Evolutionary conservation across 2,797 vertebrate species (phyloP).

Genomic region (Uromys caudimaculatus): DNA sequence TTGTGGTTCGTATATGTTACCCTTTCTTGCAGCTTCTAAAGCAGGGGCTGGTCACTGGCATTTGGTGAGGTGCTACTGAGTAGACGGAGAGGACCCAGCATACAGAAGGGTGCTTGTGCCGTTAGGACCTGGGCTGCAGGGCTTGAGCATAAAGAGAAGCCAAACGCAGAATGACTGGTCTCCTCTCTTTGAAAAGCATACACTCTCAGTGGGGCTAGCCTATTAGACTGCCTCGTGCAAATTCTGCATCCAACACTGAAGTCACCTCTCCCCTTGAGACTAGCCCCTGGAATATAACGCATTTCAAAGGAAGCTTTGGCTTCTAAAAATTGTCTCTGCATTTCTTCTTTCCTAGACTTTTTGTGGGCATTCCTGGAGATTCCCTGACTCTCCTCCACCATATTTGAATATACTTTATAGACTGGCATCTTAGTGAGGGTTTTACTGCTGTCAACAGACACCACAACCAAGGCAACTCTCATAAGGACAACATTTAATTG

Average conservation of each 20-base stretch:
- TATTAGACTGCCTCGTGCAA: not conserved
- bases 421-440: not conserved
- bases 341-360: not conserved
- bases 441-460: no score
- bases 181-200: not conserved
- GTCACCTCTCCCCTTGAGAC: not conserved
- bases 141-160: not conserved
- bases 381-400: not conserved
- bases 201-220: not conserved
- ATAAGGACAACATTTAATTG: no score
- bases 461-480: no score
- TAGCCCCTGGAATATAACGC: not conserved
- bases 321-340: not conserved
- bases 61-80: not conserved
- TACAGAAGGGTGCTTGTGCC: not conserved
- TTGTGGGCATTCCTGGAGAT: not conserved
- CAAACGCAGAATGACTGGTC: not conserved
- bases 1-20: not conserved
- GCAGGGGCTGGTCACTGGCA: not conserved
- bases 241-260: not conserved
- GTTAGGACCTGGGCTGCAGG: fast-evolving
- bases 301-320: not conserved
- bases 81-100: not conserved
- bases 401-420: not conserved
- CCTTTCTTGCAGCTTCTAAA: not conserved